Percentiles rank a stretch among this genome's conserved stretches.
phyloP scores from a whole-genome alignment of 2,797 vertebrate species.

The Rhincodon typus region DNA sequence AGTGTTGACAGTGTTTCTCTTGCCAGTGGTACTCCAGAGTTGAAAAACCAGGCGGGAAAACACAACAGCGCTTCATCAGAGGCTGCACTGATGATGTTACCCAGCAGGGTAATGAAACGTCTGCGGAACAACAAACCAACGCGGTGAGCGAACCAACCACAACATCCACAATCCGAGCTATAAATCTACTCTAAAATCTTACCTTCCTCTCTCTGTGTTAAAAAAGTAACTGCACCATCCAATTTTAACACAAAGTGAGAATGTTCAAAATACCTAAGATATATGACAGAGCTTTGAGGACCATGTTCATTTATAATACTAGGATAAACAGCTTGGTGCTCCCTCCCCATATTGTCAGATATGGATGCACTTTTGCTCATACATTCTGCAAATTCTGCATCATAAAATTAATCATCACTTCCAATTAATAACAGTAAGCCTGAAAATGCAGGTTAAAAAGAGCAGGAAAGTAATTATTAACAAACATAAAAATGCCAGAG shows the following conservation, averaged over 20 bases:
- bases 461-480: neutral
- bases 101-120: too few relatives aligned
- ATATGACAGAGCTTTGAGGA: neutral
- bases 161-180: too few relatives aligned
- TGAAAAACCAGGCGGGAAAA: too few relatives aligned
- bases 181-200: too few relatives aligned
- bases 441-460: neutral
- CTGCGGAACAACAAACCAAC: too few relatives aligned
- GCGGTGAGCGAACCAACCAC: too few relatives aligned
- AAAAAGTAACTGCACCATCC: neutral
- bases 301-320: neutral
- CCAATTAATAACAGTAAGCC: neutral
- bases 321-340: neutral
- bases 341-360: neutral
- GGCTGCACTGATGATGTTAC: too few relatives aligned
- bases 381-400: neutral
- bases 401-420: neutral
- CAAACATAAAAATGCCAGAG: too few relatives aligned
- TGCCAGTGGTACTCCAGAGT: too few relatives aligned
- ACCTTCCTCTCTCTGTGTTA: too few relatives aligned
- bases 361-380: neutral
- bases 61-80: too few relatives aligned
- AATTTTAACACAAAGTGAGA: neutral
- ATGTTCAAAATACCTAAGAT: neutral
- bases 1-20: too few relatives aligned